These are phyloP conservation scores for Serranochromis macrocephalus DNA, from an alignment of 2,113 vertebrate species.

Conservation along the genomic window DNA sequence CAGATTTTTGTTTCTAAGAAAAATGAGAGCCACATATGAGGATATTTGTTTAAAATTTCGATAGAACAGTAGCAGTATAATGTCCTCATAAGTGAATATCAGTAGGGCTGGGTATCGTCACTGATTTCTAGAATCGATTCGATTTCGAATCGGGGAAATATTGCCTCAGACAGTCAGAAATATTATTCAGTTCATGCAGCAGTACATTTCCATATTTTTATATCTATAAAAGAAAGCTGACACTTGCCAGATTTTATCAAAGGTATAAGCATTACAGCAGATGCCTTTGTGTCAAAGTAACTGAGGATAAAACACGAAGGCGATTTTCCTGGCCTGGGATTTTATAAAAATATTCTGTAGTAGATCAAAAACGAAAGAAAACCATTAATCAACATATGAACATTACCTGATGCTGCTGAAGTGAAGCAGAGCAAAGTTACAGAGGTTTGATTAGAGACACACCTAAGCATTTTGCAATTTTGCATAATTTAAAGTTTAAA, in stretches of 20 bases:
- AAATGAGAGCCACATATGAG: not conserved
- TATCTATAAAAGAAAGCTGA: not conserved
- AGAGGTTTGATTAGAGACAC: too few species aligned
- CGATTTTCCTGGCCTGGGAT: too few species aligned
- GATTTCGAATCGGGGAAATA: not conserved
- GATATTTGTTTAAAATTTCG: fast-evolving
- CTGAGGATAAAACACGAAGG: too few species aligned
- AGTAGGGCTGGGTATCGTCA: fast-evolving
- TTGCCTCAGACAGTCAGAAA: not conserved
- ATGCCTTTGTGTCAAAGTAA: too few species aligned
- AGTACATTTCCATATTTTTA: not conserved
- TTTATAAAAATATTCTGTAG: too few species aligned
- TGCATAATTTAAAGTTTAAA: too few species aligned
- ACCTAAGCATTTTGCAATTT: too few species aligned
- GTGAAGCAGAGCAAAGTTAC: too few species aligned
- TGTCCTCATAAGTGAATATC: not conserved
- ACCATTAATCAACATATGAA: too few species aligned
- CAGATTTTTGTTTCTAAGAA: not conserved
- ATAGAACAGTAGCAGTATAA: fast-evolving
- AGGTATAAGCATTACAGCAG: too few species aligned
- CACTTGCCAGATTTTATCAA: not conserved
- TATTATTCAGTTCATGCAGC: not conserved
- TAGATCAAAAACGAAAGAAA: too few species aligned
- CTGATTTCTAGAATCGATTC: not conserved
- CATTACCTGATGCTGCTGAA: too few species aligned